A percentile compares a stretch with the other conserved stretches of the same genome.
These are phyloP conservation scores for Pasiphila rectangulata DNA, from an alignment of 2,888 invertebrate species.

Conservation along the genomic window DNA sequence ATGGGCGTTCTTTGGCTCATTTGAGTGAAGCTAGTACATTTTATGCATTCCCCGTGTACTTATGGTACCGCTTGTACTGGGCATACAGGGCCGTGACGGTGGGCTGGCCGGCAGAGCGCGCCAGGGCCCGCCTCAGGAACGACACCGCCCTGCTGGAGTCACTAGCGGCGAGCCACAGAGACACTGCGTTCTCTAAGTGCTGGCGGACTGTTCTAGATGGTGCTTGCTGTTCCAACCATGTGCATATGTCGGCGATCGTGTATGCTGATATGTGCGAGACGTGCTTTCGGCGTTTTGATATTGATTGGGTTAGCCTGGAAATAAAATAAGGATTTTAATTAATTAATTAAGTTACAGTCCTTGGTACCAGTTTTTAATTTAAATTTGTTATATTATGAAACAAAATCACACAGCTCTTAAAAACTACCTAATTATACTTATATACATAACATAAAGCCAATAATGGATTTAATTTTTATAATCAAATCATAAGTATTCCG, in stretches of 20 bases:
- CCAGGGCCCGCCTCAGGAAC: slow-evolving; percentile 63
- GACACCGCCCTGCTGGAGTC: slow-evolving; percentile 64
- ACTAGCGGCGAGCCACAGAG: slow-evolving; percentile 58
- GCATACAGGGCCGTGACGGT: slow-evolving; percentile 67
- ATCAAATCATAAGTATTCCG: no score
- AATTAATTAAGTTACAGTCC: no score
- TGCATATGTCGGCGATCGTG: slow-evolving; percentile 66
- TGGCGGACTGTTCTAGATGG: slow-evolving; percentile 58
- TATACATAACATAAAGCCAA: no score
- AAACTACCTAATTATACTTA: no score
- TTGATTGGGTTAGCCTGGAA: slow-evolving; percentile 67
- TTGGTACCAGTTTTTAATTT: no score
- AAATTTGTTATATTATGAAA: no score
- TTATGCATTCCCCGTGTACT: slow-evolving; percentile 70
- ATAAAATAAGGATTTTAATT: slow-evolving; percentile 3
- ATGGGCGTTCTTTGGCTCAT: no score
- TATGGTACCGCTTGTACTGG: slow-evolving; percentile 74
- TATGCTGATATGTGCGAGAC: slow-evolving; percentile 69
- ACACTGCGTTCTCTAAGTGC: slow-evolving; percentile 66
- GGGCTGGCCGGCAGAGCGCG: slow-evolving; percentile 58
- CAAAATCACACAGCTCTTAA: no score
- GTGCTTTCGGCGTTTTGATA: slow-evolving; percentile 67
- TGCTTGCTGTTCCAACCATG: slow-evolving; percentile 52
- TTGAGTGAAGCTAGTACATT: no score
- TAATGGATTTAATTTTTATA: no score